Percentiles rank a stretch among this genome's conserved stretches.
phyloP scores from a whole-genome alignment of 2,113 vertebrate genomes.

The Arizona elegans region DNA sequence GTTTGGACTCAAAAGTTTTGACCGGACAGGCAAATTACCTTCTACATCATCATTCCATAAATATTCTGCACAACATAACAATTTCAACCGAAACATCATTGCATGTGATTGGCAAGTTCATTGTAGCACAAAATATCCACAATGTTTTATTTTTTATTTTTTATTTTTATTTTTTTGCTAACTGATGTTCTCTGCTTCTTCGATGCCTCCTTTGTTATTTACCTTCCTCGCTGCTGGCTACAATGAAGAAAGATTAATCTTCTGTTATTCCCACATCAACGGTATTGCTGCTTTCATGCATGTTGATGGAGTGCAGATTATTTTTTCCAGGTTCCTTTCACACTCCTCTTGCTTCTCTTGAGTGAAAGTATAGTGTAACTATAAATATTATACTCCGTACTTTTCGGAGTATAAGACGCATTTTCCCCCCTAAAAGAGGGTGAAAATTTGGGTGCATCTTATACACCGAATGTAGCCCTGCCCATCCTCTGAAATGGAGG shows the following conservation, averaged over 20 bases:
- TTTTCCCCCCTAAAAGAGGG: too few species aligned
- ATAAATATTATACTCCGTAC: neutral
- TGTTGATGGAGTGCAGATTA: conserved; percentile 21
- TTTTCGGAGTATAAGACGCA: too few species aligned
- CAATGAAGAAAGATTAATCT: conserved; percentile 47
- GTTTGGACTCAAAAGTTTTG: conserved; percentile 12
- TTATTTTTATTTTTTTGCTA: neutral
- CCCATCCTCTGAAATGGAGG: too few species aligned
- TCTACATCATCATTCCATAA: conserved; percentile 24
- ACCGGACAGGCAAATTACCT: conserved; percentile 25
- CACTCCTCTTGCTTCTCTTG: conserved; percentile 19
- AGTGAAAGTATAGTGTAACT: neutral
- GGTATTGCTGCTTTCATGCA: conserved; percentile 8
- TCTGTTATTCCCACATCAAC: conserved; percentile 3
- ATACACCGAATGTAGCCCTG: too few species aligned
- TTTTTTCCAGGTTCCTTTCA: conserved; percentile 13
- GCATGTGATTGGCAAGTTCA: conserved; percentile 24
- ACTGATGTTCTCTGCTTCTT: conserved; percentile 18
- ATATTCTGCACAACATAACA: conserved; percentile 4
- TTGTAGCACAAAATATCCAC: conserved; percentile 4
- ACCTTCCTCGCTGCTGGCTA: conserved; percentile 29
- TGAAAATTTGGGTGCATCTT: too few species aligned
- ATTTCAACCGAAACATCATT: conserved; percentile 3
- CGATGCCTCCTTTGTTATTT: conserved; percentile 27
- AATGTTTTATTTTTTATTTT: too few species aligned